Conservation (phyloP, 2,113 vertebrate species). For the Lophius piscatorius region DNA sequence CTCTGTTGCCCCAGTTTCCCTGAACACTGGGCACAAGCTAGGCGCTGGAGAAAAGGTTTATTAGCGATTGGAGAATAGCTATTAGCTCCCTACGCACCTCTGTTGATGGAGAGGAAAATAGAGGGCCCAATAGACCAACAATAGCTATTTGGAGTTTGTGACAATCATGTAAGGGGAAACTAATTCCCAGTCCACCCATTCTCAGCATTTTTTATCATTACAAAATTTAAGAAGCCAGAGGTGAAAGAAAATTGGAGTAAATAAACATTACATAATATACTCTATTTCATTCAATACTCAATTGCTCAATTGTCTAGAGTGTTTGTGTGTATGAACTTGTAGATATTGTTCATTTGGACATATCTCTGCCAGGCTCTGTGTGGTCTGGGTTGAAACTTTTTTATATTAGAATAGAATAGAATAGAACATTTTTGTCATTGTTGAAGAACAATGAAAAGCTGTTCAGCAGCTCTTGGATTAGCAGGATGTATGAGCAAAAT, state of each 20-base stretch:
- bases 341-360: slow-evolving; percentile 12
- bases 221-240: slow-evolving; percentile 18
- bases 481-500: too few relatives aligned
- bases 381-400: not conserved
- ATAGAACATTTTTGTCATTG: too few relatives aligned
- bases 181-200: slow-evolving; percentile 40
- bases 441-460: too few relatives aligned
- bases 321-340: too few relatives aligned
- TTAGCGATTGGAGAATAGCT: slow-evolving; percentile 71
- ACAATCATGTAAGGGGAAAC: slow-evolving; percentile 58
- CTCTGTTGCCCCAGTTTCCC: slow-evolving; percentile 62
- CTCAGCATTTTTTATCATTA: slow-evolving; percentile 18
- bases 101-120: slow-evolving; percentile 66
- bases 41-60: slow-evolving; percentile 71
- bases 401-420: too few relatives aligned
- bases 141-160: slow-evolving; percentile 54
- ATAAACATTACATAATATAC: slow-evolving; percentile 2
- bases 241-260: slow-evolving; percentile 13
- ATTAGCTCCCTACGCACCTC: slow-evolving; percentile 71
- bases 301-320: too few relatives aligned
- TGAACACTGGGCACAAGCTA: slow-evolving; percentile 67
- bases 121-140: slow-evolving; percentile 54
- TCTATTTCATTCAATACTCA: slow-evolving; percentile 4
- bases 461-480: too few relatives aligned
- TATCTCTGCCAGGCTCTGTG: slow-evolving; percentile 19